Conservation (phyloP, 2,888 invertebrate genomes). For the Monoplex corrugatus region DNA sequence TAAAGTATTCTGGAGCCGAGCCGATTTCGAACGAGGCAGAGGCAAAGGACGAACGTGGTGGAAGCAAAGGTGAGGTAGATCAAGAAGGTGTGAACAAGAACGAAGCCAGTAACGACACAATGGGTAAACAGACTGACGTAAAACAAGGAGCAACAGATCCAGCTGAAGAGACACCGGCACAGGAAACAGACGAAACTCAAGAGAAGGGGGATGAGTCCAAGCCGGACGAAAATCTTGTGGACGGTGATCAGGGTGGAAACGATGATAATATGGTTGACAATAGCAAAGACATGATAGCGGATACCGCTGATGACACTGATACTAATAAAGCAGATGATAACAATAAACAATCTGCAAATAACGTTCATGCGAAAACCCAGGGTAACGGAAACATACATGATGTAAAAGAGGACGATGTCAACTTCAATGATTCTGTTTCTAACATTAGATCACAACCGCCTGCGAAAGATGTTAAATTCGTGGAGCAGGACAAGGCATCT, state of each 20-base stretch:
- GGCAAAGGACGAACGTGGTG: neutral
- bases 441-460: conserved; percentile 62
- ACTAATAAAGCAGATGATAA: conserved; percentile 11
- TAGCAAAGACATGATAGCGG: neutral
- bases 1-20: neutral
- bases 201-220: conserved; percentile 31
- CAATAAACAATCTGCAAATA: conserved; percentile 7
- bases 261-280: neutral
- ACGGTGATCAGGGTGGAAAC: neutral
- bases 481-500: conserved; percentile 24
- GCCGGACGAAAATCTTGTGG: conserved; percentile 17
- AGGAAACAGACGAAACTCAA: conserved; percentile 21
- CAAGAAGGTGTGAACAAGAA: neutral
- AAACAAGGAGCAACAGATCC: conserved; percentile 37
- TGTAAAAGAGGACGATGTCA: conserved; percentile 42
- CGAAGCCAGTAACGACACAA: neutral
- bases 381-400: conserved; percentile 6
- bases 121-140: conserved; percentile 46
- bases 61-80: neutral
- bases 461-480: conserved; percentile 17
- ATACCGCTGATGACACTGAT: neutral
- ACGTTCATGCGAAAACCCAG: neutral
- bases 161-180: neutral
- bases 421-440: conserved; percentile 49
- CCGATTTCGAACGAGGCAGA: neutral